Conservation (phyloP, 2,888 invertebrate genomes). For the Drosophila pegasa region DNA sequence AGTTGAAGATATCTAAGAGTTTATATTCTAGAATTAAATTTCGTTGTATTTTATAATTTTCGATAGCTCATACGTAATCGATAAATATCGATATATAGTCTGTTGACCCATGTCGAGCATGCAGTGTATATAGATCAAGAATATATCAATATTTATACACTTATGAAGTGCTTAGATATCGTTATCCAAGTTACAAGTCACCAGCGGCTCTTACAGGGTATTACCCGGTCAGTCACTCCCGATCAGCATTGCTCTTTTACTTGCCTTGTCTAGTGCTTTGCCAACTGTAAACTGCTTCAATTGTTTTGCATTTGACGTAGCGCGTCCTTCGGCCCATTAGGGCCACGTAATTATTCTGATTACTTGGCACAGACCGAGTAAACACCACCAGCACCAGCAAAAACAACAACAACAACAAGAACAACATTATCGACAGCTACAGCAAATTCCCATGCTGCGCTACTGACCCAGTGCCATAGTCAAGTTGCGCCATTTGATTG, state of each 20-base stretch:
- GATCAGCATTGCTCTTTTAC: background rate
- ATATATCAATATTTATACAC: background rate
- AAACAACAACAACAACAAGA: slow-evolving; percentile 17
- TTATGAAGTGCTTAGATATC: background rate
- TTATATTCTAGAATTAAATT: background rate
- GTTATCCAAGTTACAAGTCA: background rate
- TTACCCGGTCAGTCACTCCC: background rate
- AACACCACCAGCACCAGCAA: slow-evolving; percentile 30
- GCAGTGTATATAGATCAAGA: background rate
- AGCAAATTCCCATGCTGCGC: slow-evolving; percentile 66
- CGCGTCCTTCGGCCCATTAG: slow-evolving; percentile 67
- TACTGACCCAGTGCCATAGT: slow-evolving; percentile 70
- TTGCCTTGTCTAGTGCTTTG: slow-evolving; percentile 11
- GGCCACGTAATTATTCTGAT: slow-evolving; percentile 75
- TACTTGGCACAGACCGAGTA: slow-evolving; percentile 59
- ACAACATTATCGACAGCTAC: slow-evolving; percentile 4
- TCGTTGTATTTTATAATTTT: background rate
- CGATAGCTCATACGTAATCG: background rate
- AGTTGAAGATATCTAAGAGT: background rate
- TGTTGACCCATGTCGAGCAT: background rate
- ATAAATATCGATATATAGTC: background rate
- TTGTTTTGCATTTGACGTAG: slow-evolving; percentile 52
- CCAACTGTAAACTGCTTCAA: slow-evolving; percentile 49
- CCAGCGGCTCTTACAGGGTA: background rate
- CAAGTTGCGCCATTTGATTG: slow-evolving; percentile 57